These are phyloP conservation scores for Sycophila sp. DNA, from an alignment of 1,140 invertebrate species.

Conservation along the genomic window DNA sequence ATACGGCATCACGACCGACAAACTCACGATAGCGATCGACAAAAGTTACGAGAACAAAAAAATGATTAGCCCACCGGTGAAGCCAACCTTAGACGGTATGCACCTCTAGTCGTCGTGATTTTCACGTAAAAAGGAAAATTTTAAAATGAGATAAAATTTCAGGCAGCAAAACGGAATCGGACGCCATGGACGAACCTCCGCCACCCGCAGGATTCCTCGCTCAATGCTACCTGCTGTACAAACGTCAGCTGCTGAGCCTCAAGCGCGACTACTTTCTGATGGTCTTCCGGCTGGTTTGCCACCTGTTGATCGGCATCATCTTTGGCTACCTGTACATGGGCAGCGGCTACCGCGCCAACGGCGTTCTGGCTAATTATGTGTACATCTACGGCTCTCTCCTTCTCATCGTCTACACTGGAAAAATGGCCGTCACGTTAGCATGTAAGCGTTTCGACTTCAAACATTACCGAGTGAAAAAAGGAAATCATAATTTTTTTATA, in stretches of 20 bases:
- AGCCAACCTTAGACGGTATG: slow-evolving; percentile 37
- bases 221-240: slow-evolving; percentile 63
- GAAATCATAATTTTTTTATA: too few relatives aligned
- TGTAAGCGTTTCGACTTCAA: too few relatives aligned
- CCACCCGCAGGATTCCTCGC: slow-evolving; percentile 58
- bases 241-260: slow-evolving; percentile 59
- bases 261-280: slow-evolving; percentile 71
- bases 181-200: slow-evolving; percentile 45
- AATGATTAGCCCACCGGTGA: slow-evolving; percentile 40
- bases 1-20: slow-evolving; percentile 71
- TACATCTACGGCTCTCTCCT: slow-evolving; percentile 92
- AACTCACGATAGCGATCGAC: slow-evolving; percentile 69
- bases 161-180: neutral
- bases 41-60: slow-evolving; percentile 66
- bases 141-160: neutral
- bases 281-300: slow-evolving; percentile 80
- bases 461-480: too few relatives aligned
- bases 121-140: neutral
- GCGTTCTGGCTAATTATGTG: slow-evolving; percentile 89
- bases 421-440: slow-evolving; percentile 94
- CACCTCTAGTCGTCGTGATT: neutral
- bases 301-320: slow-evolving; percentile 84
- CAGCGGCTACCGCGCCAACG: slow-evolving; percentile 86
- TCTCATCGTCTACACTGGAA: slow-evolving; percentile 91
- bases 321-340: slow-evolving; percentile 90